phyloP scores from a whole-genome alignment of 1,140 invertebrate genomes.

The Eufriesea mexicana region DNA sequence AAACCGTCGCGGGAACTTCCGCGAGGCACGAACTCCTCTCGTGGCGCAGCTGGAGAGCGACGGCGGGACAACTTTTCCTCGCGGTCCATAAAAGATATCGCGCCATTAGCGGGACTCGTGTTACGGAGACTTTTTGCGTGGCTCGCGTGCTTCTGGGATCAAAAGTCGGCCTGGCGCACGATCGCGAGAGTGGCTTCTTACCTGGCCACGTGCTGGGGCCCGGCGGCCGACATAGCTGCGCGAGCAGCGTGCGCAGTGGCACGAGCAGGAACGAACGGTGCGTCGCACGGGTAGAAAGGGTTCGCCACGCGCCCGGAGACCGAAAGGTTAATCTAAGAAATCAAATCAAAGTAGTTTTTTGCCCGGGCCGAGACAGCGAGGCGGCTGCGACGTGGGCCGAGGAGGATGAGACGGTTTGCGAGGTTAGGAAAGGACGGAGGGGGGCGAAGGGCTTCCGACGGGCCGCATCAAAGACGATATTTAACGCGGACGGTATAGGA shows the following conservation, averaged over 20 bases:
- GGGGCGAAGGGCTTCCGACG: slow-evolving; percentile 75
- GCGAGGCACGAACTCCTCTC: background rate
- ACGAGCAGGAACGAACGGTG: background rate
- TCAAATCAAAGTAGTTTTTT: slow-evolving; percentile 81
- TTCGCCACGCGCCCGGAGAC: slow-evolving; percentile 77
- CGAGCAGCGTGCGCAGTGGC: background rate
- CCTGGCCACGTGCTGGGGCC: slow-evolving; percentile 75
- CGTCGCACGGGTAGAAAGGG: slow-evolving; percentile 65
- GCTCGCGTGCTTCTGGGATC: slow-evolving; percentile 48
- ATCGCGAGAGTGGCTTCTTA: slow-evolving; percentile 53
- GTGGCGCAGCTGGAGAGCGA: no score
- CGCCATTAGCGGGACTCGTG: slow-evolving; percentile 47
- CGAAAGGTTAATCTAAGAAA: slow-evolving; percentile 75
- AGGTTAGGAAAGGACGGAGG: slow-evolving; percentile 14
- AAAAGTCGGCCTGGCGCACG: slow-evolving; percentile 14
- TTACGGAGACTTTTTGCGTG: slow-evolving; percentile 38
- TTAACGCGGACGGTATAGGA: slow-evolving; percentile 71
- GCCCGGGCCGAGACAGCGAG: slow-evolving; percentile 27
- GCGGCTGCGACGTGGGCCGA: background rate
- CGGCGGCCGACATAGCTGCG: slow-evolving; percentile 18
- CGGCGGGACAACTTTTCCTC: slow-evolving; percentile 12
- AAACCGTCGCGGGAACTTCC: background rate
- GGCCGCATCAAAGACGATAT: slow-evolving; percentile 81
- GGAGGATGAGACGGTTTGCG: slow-evolving; percentile 27
- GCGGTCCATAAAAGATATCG: slow-evolving; percentile 18